Percentiles rank a stretch among this genome's conserved stretches.
phyloP scores from a whole-genome alignment of 2,888 invertebrate genomes.

The Drosophila mayaguana region DNA sequence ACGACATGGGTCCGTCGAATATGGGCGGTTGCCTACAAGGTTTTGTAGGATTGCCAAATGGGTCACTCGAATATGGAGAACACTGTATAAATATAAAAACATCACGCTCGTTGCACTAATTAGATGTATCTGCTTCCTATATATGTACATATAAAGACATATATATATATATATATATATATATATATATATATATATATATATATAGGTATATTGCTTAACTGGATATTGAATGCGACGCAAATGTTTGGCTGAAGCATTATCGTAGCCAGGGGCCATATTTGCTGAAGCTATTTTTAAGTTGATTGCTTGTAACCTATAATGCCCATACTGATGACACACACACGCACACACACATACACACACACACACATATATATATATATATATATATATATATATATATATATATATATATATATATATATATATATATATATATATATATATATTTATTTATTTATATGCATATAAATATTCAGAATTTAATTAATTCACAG shows the following conservation, averaged over 20 bases:
- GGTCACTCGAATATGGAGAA: no score
- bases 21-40: no score
- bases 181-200: neutral
- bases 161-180: neutral
- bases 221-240: neutral
- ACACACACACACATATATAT: no score
- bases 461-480: neutral
- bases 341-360: no score
- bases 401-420: neutral
- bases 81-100: no score
- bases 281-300: neutral
- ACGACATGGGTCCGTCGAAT: no score
- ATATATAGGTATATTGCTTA: neutral
- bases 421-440: neutral
- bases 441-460: no score
- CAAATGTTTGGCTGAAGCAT: neutral
- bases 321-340: no score
- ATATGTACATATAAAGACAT: neutral
- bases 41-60: no score
- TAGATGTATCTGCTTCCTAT: neutral
- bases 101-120: no score
- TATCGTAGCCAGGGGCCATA: neutral
- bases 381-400: neutral
- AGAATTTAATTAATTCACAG: slow-evolving; percentile 13
- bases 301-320: no score